These are phyloP conservation scores for Ophion costatus DNA, from an alignment of 2,888 invertebrate species.

Conservation along the genomic window DNA sequence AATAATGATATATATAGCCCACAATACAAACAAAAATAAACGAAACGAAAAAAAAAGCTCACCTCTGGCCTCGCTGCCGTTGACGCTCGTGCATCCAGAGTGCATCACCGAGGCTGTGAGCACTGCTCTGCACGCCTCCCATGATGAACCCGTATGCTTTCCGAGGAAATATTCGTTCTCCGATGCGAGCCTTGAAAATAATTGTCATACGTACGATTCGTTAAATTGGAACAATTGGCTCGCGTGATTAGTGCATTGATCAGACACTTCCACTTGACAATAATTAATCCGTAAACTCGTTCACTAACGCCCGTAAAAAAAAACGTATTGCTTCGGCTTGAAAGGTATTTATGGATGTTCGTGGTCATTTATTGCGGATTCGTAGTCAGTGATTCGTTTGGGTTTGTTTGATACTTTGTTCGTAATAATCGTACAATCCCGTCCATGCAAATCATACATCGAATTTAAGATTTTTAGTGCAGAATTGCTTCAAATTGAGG, in stretches of 20 bases:
- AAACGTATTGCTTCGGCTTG: not conserved
- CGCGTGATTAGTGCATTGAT: not conserved
- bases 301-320: not conserved
- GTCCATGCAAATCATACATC: too few relatives aligned
- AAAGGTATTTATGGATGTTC: not conserved
- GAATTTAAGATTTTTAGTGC: not conserved
- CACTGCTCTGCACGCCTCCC: slow-evolving; percentile 82
- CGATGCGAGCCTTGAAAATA: slow-evolving; percentile 43
- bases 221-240: not conserved
- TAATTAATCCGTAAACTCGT: not conserved
- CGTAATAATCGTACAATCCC: too few relatives aligned
- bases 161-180: slow-evolving; percentile 20
- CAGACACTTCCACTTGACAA: not conserved
- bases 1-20: not conserved
- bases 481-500: too few relatives aligned
- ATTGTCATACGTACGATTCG: slow-evolving; percentile 25
- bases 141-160: slow-evolving; percentile 67
- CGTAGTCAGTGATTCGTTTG: not conserved
- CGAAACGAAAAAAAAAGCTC: slow-evolving; percentile 63
- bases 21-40: not conserved
- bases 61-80: slow-evolving; percentile 79
- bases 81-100: slow-evolving; percentile 82
- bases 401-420: not conserved
- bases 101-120: slow-evolving; percentile 81
- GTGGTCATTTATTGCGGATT: not conserved